These are phyloP conservation scores for Nyctalus aviator DNA, from an alignment of 2,797 vertebrate species.

Conservation along the genomic window DNA sequence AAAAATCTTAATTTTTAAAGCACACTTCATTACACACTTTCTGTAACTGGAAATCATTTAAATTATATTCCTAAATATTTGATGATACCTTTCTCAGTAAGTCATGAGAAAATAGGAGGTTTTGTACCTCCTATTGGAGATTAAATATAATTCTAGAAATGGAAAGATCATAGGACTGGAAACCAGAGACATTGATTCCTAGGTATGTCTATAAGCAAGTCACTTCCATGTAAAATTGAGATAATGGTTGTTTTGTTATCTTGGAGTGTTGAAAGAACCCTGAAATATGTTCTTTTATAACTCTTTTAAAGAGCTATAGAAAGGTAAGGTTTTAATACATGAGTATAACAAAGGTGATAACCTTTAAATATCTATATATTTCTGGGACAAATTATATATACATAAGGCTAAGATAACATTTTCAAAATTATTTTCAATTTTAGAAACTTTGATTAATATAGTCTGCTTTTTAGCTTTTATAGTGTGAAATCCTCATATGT, in stretches of 20 bases:
- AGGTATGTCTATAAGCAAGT: neutral
- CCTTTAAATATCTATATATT: neutral
- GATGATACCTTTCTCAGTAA: neutral
- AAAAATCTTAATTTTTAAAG: slow-evolving; percentile 20
- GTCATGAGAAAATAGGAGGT: neutral
- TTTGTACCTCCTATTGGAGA: neutral
- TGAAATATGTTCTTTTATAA: neutral
- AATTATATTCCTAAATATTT: neutral
- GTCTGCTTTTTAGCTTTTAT: neutral
- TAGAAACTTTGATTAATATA: neutral
- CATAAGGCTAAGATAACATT: neutral
- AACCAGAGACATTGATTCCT: neutral
- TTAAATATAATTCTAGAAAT: neutral
- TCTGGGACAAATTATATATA: neutral
- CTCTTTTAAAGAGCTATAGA: neutral
- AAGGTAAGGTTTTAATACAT: neutral
- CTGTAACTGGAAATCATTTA: neutral
- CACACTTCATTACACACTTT: neutral
- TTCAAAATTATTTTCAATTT: neutral
- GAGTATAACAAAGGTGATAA: neutral
- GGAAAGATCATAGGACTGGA: neutral
- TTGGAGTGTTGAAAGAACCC: neutral
- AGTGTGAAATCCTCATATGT: neutral
- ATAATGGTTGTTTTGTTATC: neutral
- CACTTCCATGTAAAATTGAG: neutral